Base-by-base conservation (phyloP, 2,797 vertebrate species). In the Peromyscus eremicus region DNA sequence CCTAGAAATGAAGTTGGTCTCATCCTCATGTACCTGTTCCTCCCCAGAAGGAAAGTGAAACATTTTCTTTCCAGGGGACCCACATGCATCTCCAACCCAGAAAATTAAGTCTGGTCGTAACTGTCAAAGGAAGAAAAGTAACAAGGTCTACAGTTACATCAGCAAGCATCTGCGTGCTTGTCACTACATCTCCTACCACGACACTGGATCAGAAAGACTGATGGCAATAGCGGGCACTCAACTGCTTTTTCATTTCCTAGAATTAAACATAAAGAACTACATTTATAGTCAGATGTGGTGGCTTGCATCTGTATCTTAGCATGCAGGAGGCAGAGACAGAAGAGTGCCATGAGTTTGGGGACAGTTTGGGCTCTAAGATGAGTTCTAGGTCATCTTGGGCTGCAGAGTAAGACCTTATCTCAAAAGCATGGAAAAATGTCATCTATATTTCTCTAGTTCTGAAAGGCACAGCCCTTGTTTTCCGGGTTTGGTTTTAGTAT, bases 251-350 rank as follows among this genome's bases (percentile, higher is more conserved):
- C 91, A 89, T 55, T 82, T 94, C 84, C 5, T 92, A 64, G 25
- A 92, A 85, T 66, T 92, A 91, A 93, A 98, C 93, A 97, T 85
- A 88, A 97, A 97, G 52, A 94, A 77, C 27, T 83, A 3, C 10
- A 5, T 85, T 77, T 91, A 92, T 79, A 82, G 95, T 60, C 70
- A 0, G 19, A 49, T 46, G 34, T n/a, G 19, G 6, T 68, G 43
- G 19, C 40, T 64, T 37, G 32, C 12, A 40, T 27, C n/a, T 82
- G 13, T 60, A 60, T 27, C n/a, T 8, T 5, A 52, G 29, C 43
- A n/a, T 21, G 34, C 34, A 37, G 23, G 43, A 34, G 32, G 32
- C 29, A 49, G 64, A 34, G 19, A 9, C 11, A 16, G 43, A 68
- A 32, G 5, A 49, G 12, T 49, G 21, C 0, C 43, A n/a, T n/a